Conservation (phyloP, 2,113 vertebrate genomes). For the Paracanthobrama guichenoti region DNA sequence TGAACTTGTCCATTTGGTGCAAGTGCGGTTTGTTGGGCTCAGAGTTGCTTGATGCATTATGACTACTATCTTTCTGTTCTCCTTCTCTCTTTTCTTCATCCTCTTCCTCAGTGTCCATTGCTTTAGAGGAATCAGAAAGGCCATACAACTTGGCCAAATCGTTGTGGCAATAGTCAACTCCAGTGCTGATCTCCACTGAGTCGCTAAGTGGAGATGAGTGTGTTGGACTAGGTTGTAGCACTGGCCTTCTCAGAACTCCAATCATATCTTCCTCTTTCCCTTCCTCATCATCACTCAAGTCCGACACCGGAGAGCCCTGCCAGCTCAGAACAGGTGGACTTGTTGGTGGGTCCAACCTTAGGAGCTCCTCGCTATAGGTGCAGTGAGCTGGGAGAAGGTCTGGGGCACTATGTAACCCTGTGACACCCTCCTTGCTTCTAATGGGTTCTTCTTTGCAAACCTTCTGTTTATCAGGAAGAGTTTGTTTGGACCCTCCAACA, state of each 20-base stretch:
- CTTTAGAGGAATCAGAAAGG: slow-evolving; percentile 43
- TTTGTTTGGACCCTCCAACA: slow-evolving; percentile 61
- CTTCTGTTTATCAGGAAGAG: slow-evolving; percentile 63
- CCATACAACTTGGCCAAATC: slow-evolving; percentile 54
- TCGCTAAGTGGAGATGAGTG: slow-evolving; percentile 63
- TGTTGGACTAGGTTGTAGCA: slow-evolving; percentile 76
- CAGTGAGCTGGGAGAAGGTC: slow-evolving; percentile 71
- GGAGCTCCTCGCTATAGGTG: slow-evolving; percentile 66
- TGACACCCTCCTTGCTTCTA: slow-evolving; percentile 62
- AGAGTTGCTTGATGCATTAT: slow-evolving; percentile 50
- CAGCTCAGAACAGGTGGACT: slow-evolving; percentile 80
- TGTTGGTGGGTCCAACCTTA: slow-evolving; percentile 68
- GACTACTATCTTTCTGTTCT: slow-evolving; percentile 49
- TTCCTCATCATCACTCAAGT: slow-evolving; percentile 70
- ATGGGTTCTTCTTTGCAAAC: slow-evolving; percentile 62
- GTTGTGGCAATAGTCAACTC: slow-evolving; percentile 40
- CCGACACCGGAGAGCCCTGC: slow-evolving; percentile 77
- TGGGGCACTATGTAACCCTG: slow-evolving; percentile 70
- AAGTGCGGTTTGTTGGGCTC: slow-evolving; percentile 57
- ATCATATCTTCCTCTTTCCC: slow-evolving; percentile 65
- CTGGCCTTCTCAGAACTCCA: slow-evolving; percentile 71
- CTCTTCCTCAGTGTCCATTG: slow-evolving; percentile 33
- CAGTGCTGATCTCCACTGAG: slow-evolving; percentile 43
- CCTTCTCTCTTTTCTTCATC: slow-evolving; percentile 58
- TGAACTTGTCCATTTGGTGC: slow-evolving; percentile 76